Base-by-base conservation (phyloP, 2,888 invertebrate species). In the Molorchus minor region DNA sequence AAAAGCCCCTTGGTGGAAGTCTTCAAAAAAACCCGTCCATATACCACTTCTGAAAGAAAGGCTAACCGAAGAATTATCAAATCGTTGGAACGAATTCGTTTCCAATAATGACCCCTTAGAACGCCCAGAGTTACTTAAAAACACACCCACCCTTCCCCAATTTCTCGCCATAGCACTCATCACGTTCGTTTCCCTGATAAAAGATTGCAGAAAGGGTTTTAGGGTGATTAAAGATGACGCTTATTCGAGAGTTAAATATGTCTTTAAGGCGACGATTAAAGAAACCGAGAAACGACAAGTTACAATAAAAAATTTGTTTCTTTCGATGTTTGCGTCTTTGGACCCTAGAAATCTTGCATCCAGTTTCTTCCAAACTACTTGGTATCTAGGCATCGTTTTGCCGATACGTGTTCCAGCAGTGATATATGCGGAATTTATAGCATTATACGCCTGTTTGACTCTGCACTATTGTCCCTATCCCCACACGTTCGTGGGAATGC, bases 71-170 rank as follows among this genome's bases (percentile, higher is more conserved):
- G 87, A 87, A 58, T 79, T 90, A 25, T 86, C 89, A 13, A 91
- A 91, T 68, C 83, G 86, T 15, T 93, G 92, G 92, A 92, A 92
- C 73, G 91, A 91, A 71, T 91, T 92, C 67, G 85, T 91, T 3
- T 89, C 88, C 17, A 87, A 88, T 71, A 90, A 91, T 65, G 93
- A 93, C 75, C 92, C 92, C 0, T 80, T 89, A 3, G 91, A 92
- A 75, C 86, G 89, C 55, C 88, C 91, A 0, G 83, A 87, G 58
- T 83, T 88, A 0, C 74, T 86, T 12, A 88, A 89, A 71, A 84
- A 83, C 3, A 76, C 83, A 15, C 87, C 87, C 0, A 86, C 86
- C 3, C 77, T 85, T 0, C 85, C 85, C 47, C 85, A 87, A 64
- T 87, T 88, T 19, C 74, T 85, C 1, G 88, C 89, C 0, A 82